Percentiles rank a stretch among this genome's conserved stretches.
phyloP scores from a whole-genome alignment of 37 sponge, comb jelly and placozoan genomes.

The Cliona cf. orientalis region DNA sequence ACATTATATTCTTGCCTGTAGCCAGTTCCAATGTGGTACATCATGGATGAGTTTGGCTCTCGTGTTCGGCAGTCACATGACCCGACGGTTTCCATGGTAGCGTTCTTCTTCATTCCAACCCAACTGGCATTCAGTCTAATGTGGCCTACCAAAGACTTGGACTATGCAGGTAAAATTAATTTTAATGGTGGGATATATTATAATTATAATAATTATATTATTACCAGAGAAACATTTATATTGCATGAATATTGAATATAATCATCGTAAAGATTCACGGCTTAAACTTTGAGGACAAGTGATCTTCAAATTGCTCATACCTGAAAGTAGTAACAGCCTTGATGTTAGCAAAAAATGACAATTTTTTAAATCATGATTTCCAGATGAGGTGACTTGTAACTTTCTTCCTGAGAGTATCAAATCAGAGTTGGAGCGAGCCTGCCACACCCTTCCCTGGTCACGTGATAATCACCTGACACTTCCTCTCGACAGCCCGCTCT shows the following conservation, averaged over 20 bases:
- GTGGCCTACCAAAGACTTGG: constrained; percentile 81
- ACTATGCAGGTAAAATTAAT: constrained; percentile 46
- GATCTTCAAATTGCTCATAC: too few relatives aligned
- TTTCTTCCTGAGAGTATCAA: constrained; percentile 25
- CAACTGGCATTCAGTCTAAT: constrained; percentile 72
- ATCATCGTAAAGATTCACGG: too few relatives aligned
- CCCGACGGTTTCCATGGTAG: constrained; percentile 81
- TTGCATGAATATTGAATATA: too few relatives aligned
- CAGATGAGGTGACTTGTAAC: constrained; percentile 69
- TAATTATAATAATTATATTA: too few relatives aligned
- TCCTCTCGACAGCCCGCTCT: constrained; percentile 51
- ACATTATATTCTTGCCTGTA: neutral
- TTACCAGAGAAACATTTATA: too few relatives aligned
- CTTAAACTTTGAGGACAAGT: too few relatives aligned
- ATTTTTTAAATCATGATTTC: neutral
- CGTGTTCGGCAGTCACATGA: constrained; percentile 62
- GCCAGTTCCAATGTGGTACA: constrained; percentile 82
- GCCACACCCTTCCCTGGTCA: constrained; percentile 69
- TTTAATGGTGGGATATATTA: too few relatives aligned
- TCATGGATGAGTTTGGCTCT: constrained; percentile 94
- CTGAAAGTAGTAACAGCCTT: too few relatives aligned
- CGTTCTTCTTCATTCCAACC: constrained; percentile 77
- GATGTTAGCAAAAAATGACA: too few relatives aligned
- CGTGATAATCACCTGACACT: constrained; percentile 34
- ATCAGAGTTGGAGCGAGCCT: constrained; percentile 27